Evolutionary conservation across 2,888 invertebrate genomes (phyloP).

Genomic region (Lepidochitona cinerea): DNA sequence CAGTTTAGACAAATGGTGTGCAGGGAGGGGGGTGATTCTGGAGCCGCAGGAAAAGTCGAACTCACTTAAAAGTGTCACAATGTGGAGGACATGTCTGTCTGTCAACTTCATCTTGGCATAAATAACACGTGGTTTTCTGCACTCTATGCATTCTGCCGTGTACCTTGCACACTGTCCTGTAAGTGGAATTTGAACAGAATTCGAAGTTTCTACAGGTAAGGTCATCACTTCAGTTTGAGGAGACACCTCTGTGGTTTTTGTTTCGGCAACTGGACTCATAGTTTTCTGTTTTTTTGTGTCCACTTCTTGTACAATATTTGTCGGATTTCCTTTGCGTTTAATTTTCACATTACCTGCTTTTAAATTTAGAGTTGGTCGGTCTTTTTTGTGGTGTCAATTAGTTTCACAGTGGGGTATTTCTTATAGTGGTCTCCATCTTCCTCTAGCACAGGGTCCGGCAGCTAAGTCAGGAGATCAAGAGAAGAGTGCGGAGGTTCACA

Average conservation of each 20-base stretch:
- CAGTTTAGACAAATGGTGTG: not conserved
- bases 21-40: not conserved
- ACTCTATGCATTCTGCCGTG: not conserved
- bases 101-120: not conserved
- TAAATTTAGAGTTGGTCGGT: conserved; percentile 17
- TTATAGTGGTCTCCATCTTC: conserved; percentile 22
- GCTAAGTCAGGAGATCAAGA: conserved; percentile 12
- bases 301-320: not conserved
- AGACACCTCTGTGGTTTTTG: not conserved
- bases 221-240: not conserved
- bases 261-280: not conserved
- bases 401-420: conserved; percentile 12
- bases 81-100: not conserved
- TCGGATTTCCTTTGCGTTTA: not conserved
- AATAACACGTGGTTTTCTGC: not conserved
- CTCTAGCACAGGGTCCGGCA: conserved; percentile 30
- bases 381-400: conserved; percentile 9
- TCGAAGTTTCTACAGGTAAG: not conserved
- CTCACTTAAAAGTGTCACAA: not conserved
- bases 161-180: not conserved
- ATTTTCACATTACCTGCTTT: not conserved
- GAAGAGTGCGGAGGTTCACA: conserved; percentile 12
- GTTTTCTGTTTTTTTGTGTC: not conserved
- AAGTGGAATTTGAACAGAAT: not conserved
- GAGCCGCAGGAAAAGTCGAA: not conserved